Evolutionary conservation across 2,888 invertebrate genomes (phyloP).

Genomic region (Xiphydria camelus): DNA sequence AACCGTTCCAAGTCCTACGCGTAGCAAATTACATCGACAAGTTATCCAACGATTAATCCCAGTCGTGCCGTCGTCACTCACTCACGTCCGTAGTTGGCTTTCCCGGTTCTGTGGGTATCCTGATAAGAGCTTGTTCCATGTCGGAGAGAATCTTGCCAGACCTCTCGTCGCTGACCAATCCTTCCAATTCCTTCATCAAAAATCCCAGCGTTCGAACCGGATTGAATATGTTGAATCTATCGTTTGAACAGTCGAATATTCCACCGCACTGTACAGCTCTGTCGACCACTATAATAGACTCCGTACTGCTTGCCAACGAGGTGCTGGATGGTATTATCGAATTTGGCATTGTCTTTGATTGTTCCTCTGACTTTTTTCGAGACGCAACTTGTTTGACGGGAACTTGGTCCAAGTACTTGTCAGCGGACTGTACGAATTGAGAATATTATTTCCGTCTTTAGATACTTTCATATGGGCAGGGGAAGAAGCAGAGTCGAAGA

Average conservation of each 20-base stretch:
- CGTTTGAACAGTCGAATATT: constrained; percentile 28
- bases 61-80: too few relatives aligned
- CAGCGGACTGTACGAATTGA: not conserved
- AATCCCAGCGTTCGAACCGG: constrained; percentile 36
- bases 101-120: constrained; percentile 27
- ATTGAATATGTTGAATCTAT: constrained; percentile 33
- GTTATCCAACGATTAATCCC: too few relatives aligned
- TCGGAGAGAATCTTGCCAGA: constrained; percentile 36
- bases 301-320: constrained; percentile 28
- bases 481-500: too few relatives aligned
- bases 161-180: constrained; percentile 32
- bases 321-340: constrained; percentile 27
- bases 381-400: constrained; percentile 25
- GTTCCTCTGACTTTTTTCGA: constrained; percentile 24
- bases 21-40: too few relatives aligned
- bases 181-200: constrained; percentile 40
- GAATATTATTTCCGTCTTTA: too few relatives aligned
- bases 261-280: constrained; percentile 35
- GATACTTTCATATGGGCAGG: too few relatives aligned
- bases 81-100: constrained; percentile 28
- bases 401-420: constrained; percentile 28
- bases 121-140: constrained; percentile 37
- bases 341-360: constrained; percentile 18
- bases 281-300: constrained; percentile 36
- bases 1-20: constrained; percentile 37